A percentile compares a stretch with the other conserved stretches of the same genome.
Evolutionary conservation across 2,888 invertebrate species (phyloP).

Genomic region (Pogonocherus hispidulus): DNA sequence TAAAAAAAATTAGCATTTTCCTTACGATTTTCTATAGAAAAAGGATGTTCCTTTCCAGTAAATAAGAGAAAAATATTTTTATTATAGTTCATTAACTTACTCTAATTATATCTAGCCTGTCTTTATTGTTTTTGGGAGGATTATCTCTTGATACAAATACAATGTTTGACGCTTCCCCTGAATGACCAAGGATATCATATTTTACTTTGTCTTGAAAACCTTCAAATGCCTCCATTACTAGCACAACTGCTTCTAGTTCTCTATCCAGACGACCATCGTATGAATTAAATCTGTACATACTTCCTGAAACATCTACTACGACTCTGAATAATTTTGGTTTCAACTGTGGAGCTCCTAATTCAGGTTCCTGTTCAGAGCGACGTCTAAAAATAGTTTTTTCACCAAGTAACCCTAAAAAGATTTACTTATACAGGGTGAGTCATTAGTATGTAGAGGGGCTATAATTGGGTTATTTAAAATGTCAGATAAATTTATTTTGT

Average conservation of each 20-base stretch:
- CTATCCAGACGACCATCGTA: constrained; percentile 94
- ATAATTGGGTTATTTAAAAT: too few relatives aligned
- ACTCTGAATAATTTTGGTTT: constrained; percentile 90
- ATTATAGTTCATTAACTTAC: constrained; percentile 62
- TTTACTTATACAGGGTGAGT: too few relatives aligned
- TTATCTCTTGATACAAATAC: constrained; percentile 77
- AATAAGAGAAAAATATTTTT: neutral
- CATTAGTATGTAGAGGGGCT: too few relatives aligned
- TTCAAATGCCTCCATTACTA: constrained; percentile 92
- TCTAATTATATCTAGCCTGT: constrained; percentile 83
- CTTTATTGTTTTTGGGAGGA: constrained; percentile 90
- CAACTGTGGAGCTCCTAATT: constrained; percentile 87
- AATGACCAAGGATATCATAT: constrained; percentile 95
- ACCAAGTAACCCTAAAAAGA: constrained; percentile 81
- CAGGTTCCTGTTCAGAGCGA: constrained; percentile 88
- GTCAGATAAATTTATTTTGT: too few relatives aligned
- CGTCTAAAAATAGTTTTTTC: constrained; percentile 92
- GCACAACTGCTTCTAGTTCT: constrained; percentile 89
- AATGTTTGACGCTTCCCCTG: constrained; percentile 88
- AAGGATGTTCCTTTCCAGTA: too few relatives aligned
- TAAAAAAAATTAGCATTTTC: too few relatives aligned
- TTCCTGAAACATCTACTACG: constrained; percentile 94
- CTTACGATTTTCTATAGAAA: too few relatives aligned
- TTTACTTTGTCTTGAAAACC: constrained; percentile 91
- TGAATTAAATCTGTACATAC: constrained; percentile 94